Evolutionary conservation across 2,888 invertebrate species (phyloP).

Genomic region (Nomada ferruginata): DNA sequence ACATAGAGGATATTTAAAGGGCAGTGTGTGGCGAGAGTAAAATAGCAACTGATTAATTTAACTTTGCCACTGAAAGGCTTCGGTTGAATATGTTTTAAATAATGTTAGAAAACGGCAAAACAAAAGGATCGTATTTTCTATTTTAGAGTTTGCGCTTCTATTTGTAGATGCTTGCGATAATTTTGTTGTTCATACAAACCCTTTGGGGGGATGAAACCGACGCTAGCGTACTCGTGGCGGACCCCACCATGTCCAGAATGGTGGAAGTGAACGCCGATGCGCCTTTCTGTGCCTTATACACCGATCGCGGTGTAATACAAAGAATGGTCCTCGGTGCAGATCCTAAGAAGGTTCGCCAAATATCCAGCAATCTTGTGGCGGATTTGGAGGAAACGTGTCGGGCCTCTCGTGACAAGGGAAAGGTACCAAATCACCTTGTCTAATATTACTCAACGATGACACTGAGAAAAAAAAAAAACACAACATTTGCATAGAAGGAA

Average conservation of each 20-base stretch:
- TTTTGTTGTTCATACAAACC: constrained; percentile 55
- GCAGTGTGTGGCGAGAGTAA: neutral
- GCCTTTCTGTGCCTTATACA: constrained; percentile 87
- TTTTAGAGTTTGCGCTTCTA: neutral
- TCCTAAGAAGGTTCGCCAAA: constrained; percentile 86
- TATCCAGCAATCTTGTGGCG: constrained; percentile 86
- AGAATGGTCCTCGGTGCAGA: constrained; percentile 87
- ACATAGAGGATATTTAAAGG: neutral
- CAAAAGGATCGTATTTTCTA: neutral
- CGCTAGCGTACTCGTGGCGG: constrained; percentile 86
- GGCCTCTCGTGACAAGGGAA: constrained; percentile 78
- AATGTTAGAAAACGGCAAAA: no score
- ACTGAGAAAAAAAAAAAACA: no score
- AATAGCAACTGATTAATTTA: neutral
- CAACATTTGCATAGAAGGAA: no score
- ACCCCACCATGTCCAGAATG: constrained; percentile 88
- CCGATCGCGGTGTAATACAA: constrained; percentile 87
- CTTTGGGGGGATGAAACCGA: constrained; percentile 50
- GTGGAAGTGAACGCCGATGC: constrained; percentile 87
- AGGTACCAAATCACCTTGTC: constrained; percentile 68
- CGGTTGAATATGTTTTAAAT: no score
- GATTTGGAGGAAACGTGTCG: constrained; percentile 87
- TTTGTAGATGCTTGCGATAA: constrained; percentile 70
- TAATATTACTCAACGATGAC: no score
- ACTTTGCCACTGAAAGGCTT: no score